Evolutionary conservation across 2,113 vertebrate species (phyloP).

Genomic region (Meleagris gallopavo): DNA sequence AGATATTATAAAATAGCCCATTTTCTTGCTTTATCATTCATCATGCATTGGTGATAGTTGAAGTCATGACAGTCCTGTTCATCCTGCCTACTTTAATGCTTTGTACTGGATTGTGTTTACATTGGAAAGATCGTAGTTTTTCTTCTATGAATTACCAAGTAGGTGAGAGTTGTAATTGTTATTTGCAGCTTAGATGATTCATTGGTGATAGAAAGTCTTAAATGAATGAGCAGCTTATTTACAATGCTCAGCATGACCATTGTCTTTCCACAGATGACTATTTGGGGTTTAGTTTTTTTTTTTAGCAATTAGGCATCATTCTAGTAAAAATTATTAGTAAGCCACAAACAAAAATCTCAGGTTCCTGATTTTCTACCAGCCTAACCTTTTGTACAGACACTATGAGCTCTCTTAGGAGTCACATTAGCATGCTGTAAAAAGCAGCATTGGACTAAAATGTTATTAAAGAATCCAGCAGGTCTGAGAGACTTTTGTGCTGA

Average conservation of each 20-base stretch:
- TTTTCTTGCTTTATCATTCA: background rate
- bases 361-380: background rate
- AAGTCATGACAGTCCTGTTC: background rate
- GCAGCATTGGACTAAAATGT: background rate
- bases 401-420: background rate
- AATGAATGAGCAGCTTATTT: slow-evolving; percentile 33
- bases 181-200: slow-evolving; percentile 28
- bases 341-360: background rate
- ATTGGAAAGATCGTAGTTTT: slow-evolving; percentile 13
- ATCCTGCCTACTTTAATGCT: background rate
- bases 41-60: background rate
- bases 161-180: slow-evolving; percentile 5
- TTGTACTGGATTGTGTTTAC: slow-evolving; percentile 12
- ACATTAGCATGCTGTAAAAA: background rate
- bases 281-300: background rate
- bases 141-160: background rate
- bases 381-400: background rate
- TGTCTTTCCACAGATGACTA: background rate
- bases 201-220: slow-evolving; percentile 15
- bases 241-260: background rate
- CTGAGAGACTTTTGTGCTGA: background rate
- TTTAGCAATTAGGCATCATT: background rate
- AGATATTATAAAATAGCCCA: background rate
- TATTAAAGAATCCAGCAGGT: background rate
- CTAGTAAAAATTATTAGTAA: background rate